Evolutionary conservation across 1,140 invertebrate species (phyloP).

Genomic region (Drosophila sulfurigaster): DNA sequence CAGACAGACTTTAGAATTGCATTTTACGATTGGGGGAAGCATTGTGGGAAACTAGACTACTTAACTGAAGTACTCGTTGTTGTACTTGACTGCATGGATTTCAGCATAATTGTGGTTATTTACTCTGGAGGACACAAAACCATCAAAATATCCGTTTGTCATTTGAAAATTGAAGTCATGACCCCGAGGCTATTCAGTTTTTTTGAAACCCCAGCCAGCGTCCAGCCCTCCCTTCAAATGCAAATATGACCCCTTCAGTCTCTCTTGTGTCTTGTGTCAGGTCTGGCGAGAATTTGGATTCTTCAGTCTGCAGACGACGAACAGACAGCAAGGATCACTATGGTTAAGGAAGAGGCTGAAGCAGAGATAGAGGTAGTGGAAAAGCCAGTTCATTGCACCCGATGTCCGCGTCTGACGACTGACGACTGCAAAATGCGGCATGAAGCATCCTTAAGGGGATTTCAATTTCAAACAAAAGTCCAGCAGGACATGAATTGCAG

Average conservation of each 20-base stretch:
- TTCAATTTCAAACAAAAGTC: slow-evolving; percentile 62
- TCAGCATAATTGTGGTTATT: slow-evolving; percentile 28
- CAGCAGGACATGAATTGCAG: slow-evolving; percentile 47
- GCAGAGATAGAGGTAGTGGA: slow-evolving; percentile 12
- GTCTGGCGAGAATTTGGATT: slow-evolving; percentile 28
- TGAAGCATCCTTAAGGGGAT: slow-evolving; percentile 54
- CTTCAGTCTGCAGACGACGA: slow-evolving; percentile 31
- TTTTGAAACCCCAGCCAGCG: not conserved
- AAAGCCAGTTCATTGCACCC: slow-evolving; percentile 71
- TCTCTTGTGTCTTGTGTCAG: not conserved
- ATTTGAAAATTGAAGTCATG: slow-evolving; percentile 64
- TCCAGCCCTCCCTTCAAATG: slow-evolving; percentile 54
- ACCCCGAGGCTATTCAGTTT: slow-evolving; percentile 57
- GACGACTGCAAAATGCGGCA: slow-evolving; percentile 12
- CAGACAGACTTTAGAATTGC: slow-evolving; percentile 4
- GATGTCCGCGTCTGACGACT: slow-evolving; percentile 17
- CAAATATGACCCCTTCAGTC: slow-evolving; percentile 34
- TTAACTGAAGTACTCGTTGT: not conserved
- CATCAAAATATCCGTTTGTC: slow-evolving; percentile 47
- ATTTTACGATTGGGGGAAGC: no score
- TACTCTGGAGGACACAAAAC: slow-evolving; percentile 14
- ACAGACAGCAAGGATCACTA: slow-evolving; percentile 47
- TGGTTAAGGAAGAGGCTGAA: slow-evolving; percentile 34
- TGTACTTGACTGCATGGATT: slow-evolving; percentile 2
- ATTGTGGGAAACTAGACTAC: slow-evolving; percentile 57